These are phyloP conservation scores for Drosophila multiciliata DNA, from an alignment of 2,888 invertebrate genomes.

Conservation along the genomic window DNA sequence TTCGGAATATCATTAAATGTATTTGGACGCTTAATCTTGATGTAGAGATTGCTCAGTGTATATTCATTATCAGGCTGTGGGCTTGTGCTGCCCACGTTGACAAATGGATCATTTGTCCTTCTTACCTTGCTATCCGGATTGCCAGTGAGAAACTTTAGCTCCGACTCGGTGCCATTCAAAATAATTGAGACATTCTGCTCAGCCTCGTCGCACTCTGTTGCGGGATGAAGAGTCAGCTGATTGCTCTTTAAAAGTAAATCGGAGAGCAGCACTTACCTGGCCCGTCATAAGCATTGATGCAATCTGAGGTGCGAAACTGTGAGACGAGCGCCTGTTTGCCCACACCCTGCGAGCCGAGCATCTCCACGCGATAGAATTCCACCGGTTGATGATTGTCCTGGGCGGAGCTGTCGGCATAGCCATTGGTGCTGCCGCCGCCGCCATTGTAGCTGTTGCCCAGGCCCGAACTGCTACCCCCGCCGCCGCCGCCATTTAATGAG, in stretches of 20 bases:
- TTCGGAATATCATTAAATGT: neutral
- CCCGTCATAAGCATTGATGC: slow-evolving; percentile 96
- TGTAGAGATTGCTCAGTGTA: neutral
- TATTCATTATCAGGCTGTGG: neutral
- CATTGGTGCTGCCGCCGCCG: slow-evolving; percentile 65
- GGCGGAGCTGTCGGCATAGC: slow-evolving; percentile 51
- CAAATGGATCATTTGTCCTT: slow-evolving; percentile 38
- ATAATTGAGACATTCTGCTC: slow-evolving; percentile 96
- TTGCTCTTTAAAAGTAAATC: slow-evolving; percentile 6
- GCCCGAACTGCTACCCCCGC: slow-evolving; percentile 63
- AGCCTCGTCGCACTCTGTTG: slow-evolving; percentile 87
- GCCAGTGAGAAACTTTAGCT: slow-evolving; percentile 91
- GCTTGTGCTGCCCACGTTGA: slow-evolving; percentile 13
- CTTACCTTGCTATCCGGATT: slow-evolving; percentile 83
- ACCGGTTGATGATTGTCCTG: slow-evolving; percentile 85
- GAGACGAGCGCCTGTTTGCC: slow-evolving; percentile 94
- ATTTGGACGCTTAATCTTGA: neutral
- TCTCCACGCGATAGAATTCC: slow-evolving; percentile 89
- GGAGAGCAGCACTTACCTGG: slow-evolving; percentile 87
- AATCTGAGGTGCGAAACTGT: slow-evolving; percentile 97
- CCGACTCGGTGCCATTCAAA: slow-evolving; percentile 97
- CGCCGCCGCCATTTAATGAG: slow-evolving; percentile 48
- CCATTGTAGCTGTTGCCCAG: slow-evolving; percentile 62
- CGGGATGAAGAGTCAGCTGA: neutral
- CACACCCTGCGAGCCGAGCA: slow-evolving; percentile 92